A percentile compares a stretch with the other conserved stretches of the same genome.
Evolutionary conservation across 2,888 invertebrate species (phyloP).

Genomic region (Anthophora plumipes): DNA sequence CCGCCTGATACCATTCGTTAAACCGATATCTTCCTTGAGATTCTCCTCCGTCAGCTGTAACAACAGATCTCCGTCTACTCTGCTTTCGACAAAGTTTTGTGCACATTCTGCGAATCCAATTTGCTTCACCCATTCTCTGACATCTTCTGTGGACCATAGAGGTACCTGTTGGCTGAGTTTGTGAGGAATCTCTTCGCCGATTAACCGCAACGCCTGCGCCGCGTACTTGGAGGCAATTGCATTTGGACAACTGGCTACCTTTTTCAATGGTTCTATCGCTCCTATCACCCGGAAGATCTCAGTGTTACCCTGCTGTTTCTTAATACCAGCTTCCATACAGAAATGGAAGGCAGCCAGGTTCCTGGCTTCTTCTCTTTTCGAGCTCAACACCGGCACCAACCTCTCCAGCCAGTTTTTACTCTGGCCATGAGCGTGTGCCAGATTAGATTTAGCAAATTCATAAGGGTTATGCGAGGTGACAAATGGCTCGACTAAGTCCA

Average conservation of each 20-base stretch:
- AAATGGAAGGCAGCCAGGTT: slow-evolving; percentile 99
- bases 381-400: slow-evolving; percentile 96
- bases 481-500: slow-evolving; percentile 98
- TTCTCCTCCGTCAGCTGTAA: slow-evolving; percentile 96
- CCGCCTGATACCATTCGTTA: slow-evolving; percentile 96
- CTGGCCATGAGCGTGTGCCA: slow-evolving; percentile 97
- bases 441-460: slow-evolving; percentile 96
- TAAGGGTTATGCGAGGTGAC: slow-evolving; percentile 97
- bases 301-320: slow-evolving; percentile 96
- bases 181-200: slow-evolving; percentile 98
- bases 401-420: slow-evolving; percentile 97
- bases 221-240: slow-evolving; percentile 99
- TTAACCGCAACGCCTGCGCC: slow-evolving; percentile 94
- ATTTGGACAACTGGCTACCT: slow-evolving; percentile 98
- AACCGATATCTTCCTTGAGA: slow-evolving; percentile 95
- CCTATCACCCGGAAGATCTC: slow-evolving; percentile 97
- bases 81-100: slow-evolving; percentile 93
- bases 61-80: slow-evolving; percentile 98
- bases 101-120: slow-evolving; percentile 96
- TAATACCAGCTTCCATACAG: slow-evolving; percentile 99
- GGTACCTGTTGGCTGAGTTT: slow-evolving; percentile 99
- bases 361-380: slow-evolving; percentile 97
- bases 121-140: slow-evolving; percentile 99
- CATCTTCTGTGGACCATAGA: slow-evolving; percentile 98
- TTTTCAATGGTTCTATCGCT: slow-evolving; percentile 97